phyloP scores from a whole-genome alignment of 2,888 invertebrate species.

The Sipunculus nudus region DNA sequence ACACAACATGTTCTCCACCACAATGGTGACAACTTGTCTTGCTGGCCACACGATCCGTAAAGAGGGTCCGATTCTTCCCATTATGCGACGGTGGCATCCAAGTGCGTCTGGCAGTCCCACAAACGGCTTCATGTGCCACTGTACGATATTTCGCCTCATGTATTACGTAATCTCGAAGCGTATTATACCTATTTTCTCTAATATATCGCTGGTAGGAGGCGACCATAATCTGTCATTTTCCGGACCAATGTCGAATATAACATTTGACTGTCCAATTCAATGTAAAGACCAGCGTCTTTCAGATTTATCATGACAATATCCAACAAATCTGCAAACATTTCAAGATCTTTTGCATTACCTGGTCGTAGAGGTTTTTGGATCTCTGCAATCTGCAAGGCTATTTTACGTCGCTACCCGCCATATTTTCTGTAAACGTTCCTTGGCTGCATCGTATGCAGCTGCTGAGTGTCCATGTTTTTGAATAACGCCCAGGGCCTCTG shows the following conservation, averaged over 20 bases:
- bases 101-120: not conserved
- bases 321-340: slow-evolving; percentile 16
- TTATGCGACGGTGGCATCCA: not conserved
- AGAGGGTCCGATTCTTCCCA: not conserved
- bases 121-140: slow-evolving; percentile 13
- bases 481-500: slow-evolving; percentile 11
- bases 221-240: slow-evolving; percentile 18
- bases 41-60: not conserved
- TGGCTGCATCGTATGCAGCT: slow-evolving; percentile 22
- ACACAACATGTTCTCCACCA: slow-evolving; percentile 1
- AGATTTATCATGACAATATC: slow-evolving; percentile 21
- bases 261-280: slow-evolving; percentile 11
- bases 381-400: slow-evolving; percentile 16
- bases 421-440: slow-evolving; percentile 16
- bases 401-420: slow-evolving; percentile 16
- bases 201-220: slow-evolving; percentile 13
- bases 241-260: slow-evolving; percentile 14
- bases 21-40: not conserved
- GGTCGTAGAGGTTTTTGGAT: slow-evolving; percentile 15
- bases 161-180: slow-evolving; percentile 8
- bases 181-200: slow-evolving; percentile 2
- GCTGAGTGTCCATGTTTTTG: slow-evolving; percentile 21
- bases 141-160: slow-evolving; percentile 17
- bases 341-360: slow-evolving; percentile 11
- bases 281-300: slow-evolving; percentile 8